These are phyloP conservation scores for Symphodus melops DNA, from an alignment of 2,113 vertebrate species.

Conservation along the genomic window DNA sequence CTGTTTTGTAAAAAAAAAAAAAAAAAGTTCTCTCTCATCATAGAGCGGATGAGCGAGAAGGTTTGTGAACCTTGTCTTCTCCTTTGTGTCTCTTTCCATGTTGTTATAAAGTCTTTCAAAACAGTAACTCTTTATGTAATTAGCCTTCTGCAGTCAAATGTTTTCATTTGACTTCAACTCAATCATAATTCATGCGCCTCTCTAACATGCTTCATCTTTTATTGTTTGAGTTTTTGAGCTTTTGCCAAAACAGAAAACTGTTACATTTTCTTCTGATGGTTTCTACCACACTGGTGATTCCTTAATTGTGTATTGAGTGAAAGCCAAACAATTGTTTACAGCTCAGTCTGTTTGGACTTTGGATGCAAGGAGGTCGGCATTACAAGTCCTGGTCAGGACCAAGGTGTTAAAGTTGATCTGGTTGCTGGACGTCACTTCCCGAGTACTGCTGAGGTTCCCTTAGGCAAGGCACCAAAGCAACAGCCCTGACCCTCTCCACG, in stretches of 20 bases:
- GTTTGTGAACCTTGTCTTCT: slow-evolving; percentile 4
- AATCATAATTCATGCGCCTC: slow-evolving; percentile 3
- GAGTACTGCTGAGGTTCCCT: too few species aligned
- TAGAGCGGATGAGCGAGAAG: not conserved
- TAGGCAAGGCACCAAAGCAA: too few species aligned
- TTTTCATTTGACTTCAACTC: slow-evolving; percentile 15
- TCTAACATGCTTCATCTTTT: slow-evolving; percentile 8
- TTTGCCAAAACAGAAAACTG: slow-evolving; percentile 3
- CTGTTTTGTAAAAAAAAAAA: not conserved
- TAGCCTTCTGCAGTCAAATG: slow-evolving; percentile 2
- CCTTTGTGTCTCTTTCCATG: not conserved
- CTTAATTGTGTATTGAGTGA: slow-evolving; percentile 6
- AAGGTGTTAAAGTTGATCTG: too few species aligned
- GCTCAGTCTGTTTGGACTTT: too few species aligned
- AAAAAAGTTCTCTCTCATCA: slow-evolving; percentile 14
- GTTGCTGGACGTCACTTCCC: too few species aligned
- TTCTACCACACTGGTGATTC: slow-evolving; percentile 16
- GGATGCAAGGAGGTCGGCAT: too few species aligned
- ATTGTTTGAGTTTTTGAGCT: slow-evolving; percentile 11
- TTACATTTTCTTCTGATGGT: slow-evolving; percentile 5
- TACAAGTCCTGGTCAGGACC: too few species aligned
- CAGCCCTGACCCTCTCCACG: too few species aligned
- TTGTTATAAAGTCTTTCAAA: slow-evolving; percentile 13
- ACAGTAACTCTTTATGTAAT: slow-evolving; percentile 19
- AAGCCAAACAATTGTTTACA: too few species aligned